Conservation (phyloP, 2,888 invertebrate genomes). For the Rhaphigaster nebulosa region DNA sequence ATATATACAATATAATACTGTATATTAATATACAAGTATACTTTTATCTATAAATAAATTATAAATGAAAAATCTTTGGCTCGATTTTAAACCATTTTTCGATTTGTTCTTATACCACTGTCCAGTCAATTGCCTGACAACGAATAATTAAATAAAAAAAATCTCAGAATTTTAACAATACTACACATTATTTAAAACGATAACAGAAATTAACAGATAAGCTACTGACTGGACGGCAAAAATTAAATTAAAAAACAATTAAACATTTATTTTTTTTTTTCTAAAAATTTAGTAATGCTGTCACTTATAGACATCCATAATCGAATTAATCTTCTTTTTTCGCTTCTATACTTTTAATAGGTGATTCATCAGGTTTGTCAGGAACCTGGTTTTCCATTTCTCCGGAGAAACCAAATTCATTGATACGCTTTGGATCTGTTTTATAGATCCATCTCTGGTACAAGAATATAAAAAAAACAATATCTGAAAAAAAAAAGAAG, state of each 20-base stretch:
- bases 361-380: slow-evolving; percentile 29
- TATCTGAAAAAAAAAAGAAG: slow-evolving; percentile 76
- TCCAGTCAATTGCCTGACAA: slow-evolving; percentile 12
- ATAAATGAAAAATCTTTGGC: slow-evolving; percentile 45
- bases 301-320: slow-evolving; percentile 38
- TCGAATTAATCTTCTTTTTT: slow-evolving; percentile 65
- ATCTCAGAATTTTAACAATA: background rate
- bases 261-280: slow-evolving; percentile 39
- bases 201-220: slow-evolving; percentile 14
- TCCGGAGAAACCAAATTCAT: slow-evolving; percentile 98
- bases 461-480: slow-evolving; percentile 98
- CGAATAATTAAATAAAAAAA: background rate
- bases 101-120: background rate
- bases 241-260: slow-evolving; percentile 51
- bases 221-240: slow-evolving; percentile 52
- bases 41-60: slow-evolving; percentile 19
- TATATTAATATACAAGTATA: slow-evolving; percentile 1
- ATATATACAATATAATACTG: slow-evolving; percentile 23
- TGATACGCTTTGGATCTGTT: slow-evolving; percentile 93
- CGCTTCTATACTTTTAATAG: slow-evolving; percentile 63
- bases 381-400: slow-evolving; percentile 78
- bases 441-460: slow-evolving; percentile 99
- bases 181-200: slow-evolving; percentile 40
- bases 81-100: background rate
- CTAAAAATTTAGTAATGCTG: slow-evolving; percentile 54